phyloP scores from a whole-genome alignment of 2,113 vertebrate genomes.

The Catagonus wagneri region DNA sequence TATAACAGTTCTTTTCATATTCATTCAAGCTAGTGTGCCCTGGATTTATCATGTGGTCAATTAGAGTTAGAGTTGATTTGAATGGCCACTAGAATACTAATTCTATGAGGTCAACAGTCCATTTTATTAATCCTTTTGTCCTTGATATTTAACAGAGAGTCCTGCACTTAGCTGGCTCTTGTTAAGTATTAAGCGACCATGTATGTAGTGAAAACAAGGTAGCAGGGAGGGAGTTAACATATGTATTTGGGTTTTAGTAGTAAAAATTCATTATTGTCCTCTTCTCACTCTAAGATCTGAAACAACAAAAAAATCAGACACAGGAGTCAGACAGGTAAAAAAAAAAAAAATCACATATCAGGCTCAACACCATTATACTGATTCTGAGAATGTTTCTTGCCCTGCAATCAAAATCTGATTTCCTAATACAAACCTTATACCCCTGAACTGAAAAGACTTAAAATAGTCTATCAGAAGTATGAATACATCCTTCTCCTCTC shows the following conservation, averaged over 20 bases:
- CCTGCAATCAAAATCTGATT: neutral
- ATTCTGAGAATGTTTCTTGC: neutral
- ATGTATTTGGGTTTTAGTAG: neutral
- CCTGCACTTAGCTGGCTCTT: neutral
- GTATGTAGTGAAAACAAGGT: neutral
- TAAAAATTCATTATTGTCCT: neutral
- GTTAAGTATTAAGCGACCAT: neutral
- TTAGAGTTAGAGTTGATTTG: neutral
- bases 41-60: neutral
- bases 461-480: neutral
- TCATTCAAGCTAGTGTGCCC: neutral
- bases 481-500: neutral
- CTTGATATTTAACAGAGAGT: neutral
- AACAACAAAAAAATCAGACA: neutral
- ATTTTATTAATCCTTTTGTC: neutral
- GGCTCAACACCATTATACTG: neutral
- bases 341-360: neutral
- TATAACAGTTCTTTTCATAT: constrained; percentile 49
- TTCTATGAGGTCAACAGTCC: neutral
- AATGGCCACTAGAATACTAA: neutral
- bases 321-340: neutral
- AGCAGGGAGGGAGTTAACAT: neutral
- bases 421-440: neutral
- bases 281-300: neutral
- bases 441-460: neutral